Evolutionary conservation across 2,888 invertebrate species (phyloP), one percentile per base, ranked within the genome.

Genomic region (Sphaeridia pumilis): DNA sequence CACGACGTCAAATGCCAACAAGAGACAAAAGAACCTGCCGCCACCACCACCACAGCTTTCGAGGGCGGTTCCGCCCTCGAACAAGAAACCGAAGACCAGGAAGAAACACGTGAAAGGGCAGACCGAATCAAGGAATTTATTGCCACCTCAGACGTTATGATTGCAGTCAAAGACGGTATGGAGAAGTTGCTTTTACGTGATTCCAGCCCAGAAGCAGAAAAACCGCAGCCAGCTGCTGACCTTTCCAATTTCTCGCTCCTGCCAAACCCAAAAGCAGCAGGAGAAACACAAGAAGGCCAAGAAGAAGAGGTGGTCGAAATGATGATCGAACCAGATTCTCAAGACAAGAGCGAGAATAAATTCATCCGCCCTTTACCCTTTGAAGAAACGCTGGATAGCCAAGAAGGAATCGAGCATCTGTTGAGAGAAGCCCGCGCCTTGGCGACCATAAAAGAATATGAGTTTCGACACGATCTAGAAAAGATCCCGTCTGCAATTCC

Each of bases 401-500:
- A 41, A 14, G 47, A 47, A 24, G 52, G 42, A 1, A 17, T 52
- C 7, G 43, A 52, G 20, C 46, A 47, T 31, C 41, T 51, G 17
- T 27, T 51, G 20, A 4, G 2, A n/a, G 20, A 47, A 24, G 7
- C 47, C 21, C 36, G 38, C 25, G 38, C 35, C 17, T n/a, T n/a
- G n/a, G n/a, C n/a, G n/a, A n/a, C n/a, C n/a, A 24, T 48, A 38
- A 24, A 26, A 26, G 55, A 47, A 38, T 51, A 44, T 12, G 53
- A 44, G 45, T 7, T 2, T 2, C n/a, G 27, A 14, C n/a, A n/a
- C n/a, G 36, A 22, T 10, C 31, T 42, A 26, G 49, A 48, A 41
- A 52, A 26, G 36, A 42, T 31, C 14, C 60, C 64, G 2, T 59
- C 61, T 20, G 61, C 61, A 12, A 60, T 61, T 41, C 59, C 63